Base-by-base conservation (phyloP, 2,888 invertebrate species). In the Neoitamus cyanurus region DNA sequence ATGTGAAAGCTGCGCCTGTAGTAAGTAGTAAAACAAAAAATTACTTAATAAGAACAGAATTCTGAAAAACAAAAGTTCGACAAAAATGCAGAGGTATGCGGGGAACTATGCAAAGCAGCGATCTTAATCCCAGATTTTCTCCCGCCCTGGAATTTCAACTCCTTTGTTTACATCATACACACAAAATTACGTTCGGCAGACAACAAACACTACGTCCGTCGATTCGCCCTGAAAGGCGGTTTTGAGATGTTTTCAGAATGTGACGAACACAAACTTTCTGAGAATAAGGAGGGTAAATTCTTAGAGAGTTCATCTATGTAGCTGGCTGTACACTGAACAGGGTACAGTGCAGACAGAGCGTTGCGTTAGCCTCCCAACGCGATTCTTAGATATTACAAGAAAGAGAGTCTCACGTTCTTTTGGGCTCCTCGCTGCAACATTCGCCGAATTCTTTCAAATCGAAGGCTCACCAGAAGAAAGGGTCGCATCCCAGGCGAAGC, bases 1-100 rank as follows among this genome's bases (percentile, higher is more conserved):
- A 89, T 94, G 94, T 25, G 94, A 93, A 86, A 94, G 89, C 92
- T 94, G 92, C 84, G 91, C 91, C 89, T 92, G 87, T 28, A 86
- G 87, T 83, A 82, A 68, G 78, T 82, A 84, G 84, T 34, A 20
- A 77, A 84, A 25, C 72, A 83, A 75, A 37, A 46, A 83, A 30
- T 83, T 20, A 70, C 25, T 42, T 78, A 46, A 78, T 34, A 78
- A 46, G 4, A 28, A 46, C 15, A 28, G 30, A 58, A 82, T 68
- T 68, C 15, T 82, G 58, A 37, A 68, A 48, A 31, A 77, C 46
- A 75, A 58, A 82, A 77, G 30, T 70, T 82, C 69, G 15, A n/a
- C 3, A 72, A 48, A 80, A 46, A 37, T 30, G 11, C 48, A 34
- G 30, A 83, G 46, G 72, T 72, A 72, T 83, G 70, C 15, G n/a